Percentiles rank a stretch among this genome's conserved stretches.
Evolutionary conservation across 2,113 vertebrate genomes (phyloP).

Genomic region (Halcyon senegalensis): DNA sequence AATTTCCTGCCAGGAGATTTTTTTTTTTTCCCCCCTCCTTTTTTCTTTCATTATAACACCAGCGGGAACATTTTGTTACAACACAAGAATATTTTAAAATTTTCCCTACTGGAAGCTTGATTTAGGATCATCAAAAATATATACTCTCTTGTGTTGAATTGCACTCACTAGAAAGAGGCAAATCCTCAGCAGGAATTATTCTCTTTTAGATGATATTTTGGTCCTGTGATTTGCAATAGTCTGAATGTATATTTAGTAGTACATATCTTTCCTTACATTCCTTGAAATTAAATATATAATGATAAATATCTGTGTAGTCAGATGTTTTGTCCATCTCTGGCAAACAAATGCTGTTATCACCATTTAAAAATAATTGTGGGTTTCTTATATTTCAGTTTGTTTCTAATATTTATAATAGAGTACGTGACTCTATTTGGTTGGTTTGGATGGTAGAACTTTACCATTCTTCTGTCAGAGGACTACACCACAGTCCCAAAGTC

Average conservation of each 20-base stretch:
- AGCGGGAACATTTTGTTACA: slow-evolving; percentile 58
- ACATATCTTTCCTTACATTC: background rate
- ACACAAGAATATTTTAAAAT: slow-evolving; percentile 48
- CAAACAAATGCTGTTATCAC: background rate
- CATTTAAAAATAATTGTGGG: background rate
- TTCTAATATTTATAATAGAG: background rate
- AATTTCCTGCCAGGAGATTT: slow-evolving; percentile 44
- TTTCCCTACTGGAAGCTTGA: slow-evolving; percentile 19
- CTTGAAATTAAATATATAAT: background rate
- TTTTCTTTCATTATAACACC: slow-evolving; percentile 26
- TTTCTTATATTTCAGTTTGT: background rate
- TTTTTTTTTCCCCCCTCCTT: background rate
- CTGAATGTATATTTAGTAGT: background rate
- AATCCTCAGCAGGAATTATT: background rate
- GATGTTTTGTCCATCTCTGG: background rate
- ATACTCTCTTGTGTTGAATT: background rate
- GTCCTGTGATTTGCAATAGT: background rate
- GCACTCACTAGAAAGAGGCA: background rate
- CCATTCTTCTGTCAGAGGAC: background rate
- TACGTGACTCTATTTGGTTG: no score
- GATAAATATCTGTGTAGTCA: background rate
- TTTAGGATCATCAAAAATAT: slow-evolving; percentile 30
- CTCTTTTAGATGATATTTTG: background rate
- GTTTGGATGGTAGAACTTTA: background rate
- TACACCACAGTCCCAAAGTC: background rate